Base-by-base conservation (phyloP, 2,888 invertebrate species). In the Smittia aterrima region DNA sequence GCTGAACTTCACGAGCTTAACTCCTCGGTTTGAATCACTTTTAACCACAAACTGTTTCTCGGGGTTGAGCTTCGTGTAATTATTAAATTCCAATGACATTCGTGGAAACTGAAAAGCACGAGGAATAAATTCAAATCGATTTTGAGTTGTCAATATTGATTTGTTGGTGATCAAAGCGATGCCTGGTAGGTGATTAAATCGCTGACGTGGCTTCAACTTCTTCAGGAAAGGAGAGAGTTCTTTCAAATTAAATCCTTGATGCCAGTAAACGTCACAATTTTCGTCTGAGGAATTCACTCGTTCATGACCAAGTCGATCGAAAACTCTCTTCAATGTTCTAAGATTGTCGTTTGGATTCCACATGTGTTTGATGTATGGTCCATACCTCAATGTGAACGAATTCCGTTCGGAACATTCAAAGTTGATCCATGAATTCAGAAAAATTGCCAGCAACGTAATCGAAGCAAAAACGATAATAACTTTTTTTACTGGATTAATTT, bases 141-240 rank as follows among this genome's bases (percentile, higher is more conserved):
- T 47, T 2, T n/a, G 16, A 47, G 47, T 47, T 13, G n/a, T 11
- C 47, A 47, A 3, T 3, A 7, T 25, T 1, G 27, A 6, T 72
- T 72, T 72, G 20, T 72, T 72, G 1, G 62, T 72, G n/a, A 72
- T 13, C 7, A 62, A 72, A 9, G 40, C 22, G 2, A 72, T 62
- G 13, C 38, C 32, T 1, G 72, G 72, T 18, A 62, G 20, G 11
- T 72, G 72, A 62, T 72, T 72, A 3, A 72, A 9, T 7, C 24
- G 27, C 38, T 72, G 72, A 40, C 38, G 11, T 13, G 58, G 38
- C 25, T 20, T 32, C 1, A 54, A 18, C 4, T 18, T 11, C 7
- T 25, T 18, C 7, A 38, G 54, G n/a, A 62, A 72, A 40, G 20
- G 11, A 54, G 32, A 11, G 32, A 32, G 32, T 6, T 24, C 53